phyloP scores from a whole-genome alignment of 2,113 vertebrate genomes.

The Elephas maximus region DNA sequence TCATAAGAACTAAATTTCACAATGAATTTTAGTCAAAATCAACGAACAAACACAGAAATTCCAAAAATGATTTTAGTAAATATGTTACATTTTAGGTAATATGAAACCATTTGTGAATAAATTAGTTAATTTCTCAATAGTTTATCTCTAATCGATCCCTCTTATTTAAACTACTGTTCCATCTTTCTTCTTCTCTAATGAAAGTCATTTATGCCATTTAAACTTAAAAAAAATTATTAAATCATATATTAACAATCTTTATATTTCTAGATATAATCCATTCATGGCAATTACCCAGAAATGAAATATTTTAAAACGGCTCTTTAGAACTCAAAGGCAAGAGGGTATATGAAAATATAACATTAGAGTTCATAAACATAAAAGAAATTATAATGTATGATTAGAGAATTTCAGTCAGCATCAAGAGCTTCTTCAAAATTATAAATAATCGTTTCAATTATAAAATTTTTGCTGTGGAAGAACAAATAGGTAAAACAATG shows the following conservation, averaged over 20 bases:
- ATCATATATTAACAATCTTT: neutral
- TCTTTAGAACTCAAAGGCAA: conserved; percentile 25
- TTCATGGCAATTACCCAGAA: neutral
- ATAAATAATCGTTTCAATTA: conserved; percentile 16
- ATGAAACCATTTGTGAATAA: conserved; percentile 14
- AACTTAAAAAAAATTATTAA: conserved; percentile 51
- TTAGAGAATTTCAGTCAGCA: conserved; percentile 42
- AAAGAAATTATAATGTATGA: conserved; percentile 1
- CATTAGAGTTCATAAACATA: neutral
- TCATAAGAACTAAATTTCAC: neutral
- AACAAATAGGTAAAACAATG: neutral
- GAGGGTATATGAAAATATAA: neutral
- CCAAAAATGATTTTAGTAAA: conserved; percentile 26
- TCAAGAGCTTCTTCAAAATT: neutral
- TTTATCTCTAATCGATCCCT: neutral
- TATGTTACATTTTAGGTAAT: neutral
- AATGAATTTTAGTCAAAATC: conserved; percentile 15
- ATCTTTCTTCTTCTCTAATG: neutral
- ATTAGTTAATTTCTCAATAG: neutral
- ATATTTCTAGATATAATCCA: conserved; percentile 14
- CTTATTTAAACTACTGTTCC: neutral
- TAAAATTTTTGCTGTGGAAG: neutral
- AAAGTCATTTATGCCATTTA: neutral
- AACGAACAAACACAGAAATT: neutral
- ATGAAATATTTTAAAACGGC: conserved; percentile 25